A percentile compares a stretch with the other conserved stretches of the same genome.
Conservation (phyloP, 2,888 invertebrate genomes). For the Keiferia lycopersicella region DNA sequence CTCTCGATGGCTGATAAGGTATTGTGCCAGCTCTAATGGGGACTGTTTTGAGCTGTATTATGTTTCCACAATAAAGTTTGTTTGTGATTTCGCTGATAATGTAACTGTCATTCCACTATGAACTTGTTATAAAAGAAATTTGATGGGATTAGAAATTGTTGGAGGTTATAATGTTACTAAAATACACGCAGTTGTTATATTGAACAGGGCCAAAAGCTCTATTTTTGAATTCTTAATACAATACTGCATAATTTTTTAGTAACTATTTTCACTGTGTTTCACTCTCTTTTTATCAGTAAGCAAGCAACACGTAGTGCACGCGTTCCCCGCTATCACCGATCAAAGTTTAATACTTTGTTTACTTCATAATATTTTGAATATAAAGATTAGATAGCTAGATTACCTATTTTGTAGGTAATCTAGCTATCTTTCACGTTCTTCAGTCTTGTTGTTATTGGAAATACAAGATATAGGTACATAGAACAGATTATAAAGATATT, state of each 20-base stretch:
- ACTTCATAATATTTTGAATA: constrained; percentile 1
- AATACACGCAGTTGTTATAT: no score
- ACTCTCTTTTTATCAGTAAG: no score
- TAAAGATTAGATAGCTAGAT: not conserved
- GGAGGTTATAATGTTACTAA: not conserved
- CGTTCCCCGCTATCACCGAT: not conserved
- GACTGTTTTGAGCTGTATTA: constrained; percentile 40
- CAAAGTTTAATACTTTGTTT: constrained; percentile 12
- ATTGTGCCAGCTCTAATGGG: constrained; percentile 46
- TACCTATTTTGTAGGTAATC: not conserved
- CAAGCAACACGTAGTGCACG: no score
- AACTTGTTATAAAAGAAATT: constrained; percentile 16
- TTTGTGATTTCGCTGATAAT: constrained; percentile 55
- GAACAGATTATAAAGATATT: not conserved
- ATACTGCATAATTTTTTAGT: no score
- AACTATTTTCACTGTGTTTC: no score
- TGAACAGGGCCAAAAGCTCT: no score
- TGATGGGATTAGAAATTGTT: not conserved
- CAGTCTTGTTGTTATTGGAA: not conserved
- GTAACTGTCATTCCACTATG: constrained; percentile 47
- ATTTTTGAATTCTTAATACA: no score
- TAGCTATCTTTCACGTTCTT: no score
- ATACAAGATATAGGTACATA: not conserved
- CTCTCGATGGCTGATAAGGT: constrained; percentile 46
- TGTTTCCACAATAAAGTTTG: constrained; percentile 56